These are phyloP conservation scores for Cerastoderma edule DNA, from an alignment of 2,888 invertebrate genomes.

Conservation along the genomic window DNA sequence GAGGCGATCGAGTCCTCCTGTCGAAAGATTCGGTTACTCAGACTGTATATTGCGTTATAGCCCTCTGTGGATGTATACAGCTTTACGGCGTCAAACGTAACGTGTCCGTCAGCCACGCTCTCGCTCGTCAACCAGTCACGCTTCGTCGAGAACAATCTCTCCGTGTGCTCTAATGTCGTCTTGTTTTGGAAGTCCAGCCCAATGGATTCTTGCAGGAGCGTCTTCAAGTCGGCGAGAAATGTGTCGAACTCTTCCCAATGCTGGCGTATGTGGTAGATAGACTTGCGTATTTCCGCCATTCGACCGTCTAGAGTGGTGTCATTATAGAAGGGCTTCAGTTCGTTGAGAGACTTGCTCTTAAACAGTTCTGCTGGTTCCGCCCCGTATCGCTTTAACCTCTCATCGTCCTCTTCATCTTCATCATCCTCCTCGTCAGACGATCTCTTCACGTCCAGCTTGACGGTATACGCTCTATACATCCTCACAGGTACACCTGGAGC, in stretches of 20 bases:
- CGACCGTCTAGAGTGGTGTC: slow-evolving; percentile 52
- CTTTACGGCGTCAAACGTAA: slow-evolving; percentile 43
- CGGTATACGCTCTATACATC: slow-evolving; percentile 11
- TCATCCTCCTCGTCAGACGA: slow-evolving; percentile 26
- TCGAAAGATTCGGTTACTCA: slow-evolving; percentile 57
- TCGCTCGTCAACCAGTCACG: slow-evolving; percentile 48
- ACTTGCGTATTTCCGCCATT: slow-evolving; percentile 63
- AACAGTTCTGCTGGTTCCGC: slow-evolving; percentile 44
- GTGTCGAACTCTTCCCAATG: slow-evolving; percentile 56
- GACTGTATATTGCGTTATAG: slow-evolving; percentile 47
- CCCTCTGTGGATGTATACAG: slow-evolving; percentile 59
- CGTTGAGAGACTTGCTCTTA: slow-evolving; percentile 53
- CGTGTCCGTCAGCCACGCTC: slow-evolving; percentile 14
- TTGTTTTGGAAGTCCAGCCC: slow-evolving; percentile 38
- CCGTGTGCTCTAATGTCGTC: slow-evolving; percentile 22
- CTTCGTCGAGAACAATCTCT: slow-evolving; percentile 32
- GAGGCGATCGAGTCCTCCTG: slow-evolving; percentile 48
- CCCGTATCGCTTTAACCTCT: slow-evolving; percentile 44
- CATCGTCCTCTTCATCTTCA: slow-evolving; percentile 34
- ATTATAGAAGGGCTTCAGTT: slow-evolving; percentile 61
- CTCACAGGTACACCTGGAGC: no score
- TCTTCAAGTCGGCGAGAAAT: slow-evolving; percentile 42
- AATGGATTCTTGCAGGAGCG: slow-evolving; percentile 36
- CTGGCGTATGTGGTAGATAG: slow-evolving; percentile 61
- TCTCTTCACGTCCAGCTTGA: slow-evolving; percentile 2